Base-by-base conservation (phyloP, 1,140 invertebrate species). In the Coptotermes formosanus region DNA sequence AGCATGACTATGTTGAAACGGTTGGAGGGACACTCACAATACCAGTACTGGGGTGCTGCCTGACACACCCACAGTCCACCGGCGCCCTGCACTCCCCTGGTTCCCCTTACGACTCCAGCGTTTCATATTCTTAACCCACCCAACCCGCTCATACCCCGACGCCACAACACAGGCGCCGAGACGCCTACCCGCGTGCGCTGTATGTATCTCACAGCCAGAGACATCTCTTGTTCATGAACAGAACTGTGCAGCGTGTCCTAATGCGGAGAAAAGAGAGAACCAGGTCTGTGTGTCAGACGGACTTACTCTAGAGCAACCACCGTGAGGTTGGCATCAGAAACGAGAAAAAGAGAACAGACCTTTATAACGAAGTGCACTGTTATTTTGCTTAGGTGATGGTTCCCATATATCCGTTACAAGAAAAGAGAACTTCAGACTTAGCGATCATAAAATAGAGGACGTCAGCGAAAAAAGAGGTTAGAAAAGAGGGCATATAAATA, bases 111-210 rank as follows among this genome's bases (percentile, higher is more conserved):
- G 64, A 30, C 25, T 75, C 64, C 14, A 75, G 64, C 64, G 25
- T 75, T 75, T 75, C 64, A 75, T 75, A 75, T 75, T 75, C 64
- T 75, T 75, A 2, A 75, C 25, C 64, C 19, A 75, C 64, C 64
- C 64, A 30, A 75, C 64, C 64, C 25, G 64, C 7, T 75, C 64
- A 25, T 30, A 75, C 64, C 64, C 64, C 25, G 64, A 75, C 64
- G 64, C n/a, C 64, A 75, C n/a, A 75, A 75, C 64, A 75, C 64
- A 75, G 64, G 64, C 64, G 64, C 64, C 64, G 64, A 25, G 64
- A 75, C 19, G 25, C 64, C 64, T 14, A 75, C 64, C 64, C 25
- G 64, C 64, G 25, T 75, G 64, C 64, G 64, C 64, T 30, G 8
- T 75, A 6, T 30, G 64, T 16, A 75, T 75, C 64, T 75, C 7